Evolutionary conservation across 2,888 invertebrate genomes (phyloP).

Genomic region (Dasysyrphus albostriatus): DNA sequence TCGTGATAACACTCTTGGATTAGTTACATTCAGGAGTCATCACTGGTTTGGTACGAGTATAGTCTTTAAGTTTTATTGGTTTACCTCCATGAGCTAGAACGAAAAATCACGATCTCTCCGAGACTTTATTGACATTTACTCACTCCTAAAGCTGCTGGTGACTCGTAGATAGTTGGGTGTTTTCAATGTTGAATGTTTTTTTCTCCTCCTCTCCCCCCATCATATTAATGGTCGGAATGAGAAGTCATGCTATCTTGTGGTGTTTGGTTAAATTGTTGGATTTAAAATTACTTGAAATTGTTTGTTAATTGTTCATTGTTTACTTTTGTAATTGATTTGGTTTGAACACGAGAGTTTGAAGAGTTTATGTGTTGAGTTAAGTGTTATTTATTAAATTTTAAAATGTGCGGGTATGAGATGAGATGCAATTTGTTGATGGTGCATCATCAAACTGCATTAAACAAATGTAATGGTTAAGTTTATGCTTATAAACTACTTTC

Average conservation of each 20-base stretch:
- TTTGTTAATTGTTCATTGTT: slow-evolving; percentile 72
- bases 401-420: slow-evolving; percentile 3
- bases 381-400: slow-evolving; percentile 28
- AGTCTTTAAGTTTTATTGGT: slow-evolving; percentile 31
- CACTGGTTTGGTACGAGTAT: background rate
- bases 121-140: slow-evolving; percentile 73
- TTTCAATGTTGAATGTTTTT: background rate
- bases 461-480: background rate
- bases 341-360: slow-evolving; percentile 41
- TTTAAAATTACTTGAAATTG: slow-evolving; percentile 70
- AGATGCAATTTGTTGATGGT: slow-evolving; percentile 9
- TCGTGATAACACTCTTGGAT: slow-evolving; percentile 63
- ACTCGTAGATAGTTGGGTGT: slow-evolving; percentile 35
- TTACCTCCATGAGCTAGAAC: slow-evolving; percentile 25
- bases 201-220: background rate
- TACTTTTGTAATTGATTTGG: slow-evolving; percentile 74
- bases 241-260: slow-evolving; percentile 23
- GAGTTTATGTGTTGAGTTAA: slow-evolving; percentile 48
- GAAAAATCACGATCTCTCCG: slow-evolving; percentile 68
- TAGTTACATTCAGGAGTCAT: slow-evolving; percentile 24
- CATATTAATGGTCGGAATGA: slow-evolving; percentile 1
- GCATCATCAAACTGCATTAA: background rate
- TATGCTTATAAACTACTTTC: background rate
- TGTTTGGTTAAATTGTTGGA: slow-evolving; percentile 64
- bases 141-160: slow-evolving; percentile 50